These are phyloP conservation scores for Drosophila sp. DNA, from an alignment of 1,140 invertebrate species.

Conservation along the genomic window DNA sequence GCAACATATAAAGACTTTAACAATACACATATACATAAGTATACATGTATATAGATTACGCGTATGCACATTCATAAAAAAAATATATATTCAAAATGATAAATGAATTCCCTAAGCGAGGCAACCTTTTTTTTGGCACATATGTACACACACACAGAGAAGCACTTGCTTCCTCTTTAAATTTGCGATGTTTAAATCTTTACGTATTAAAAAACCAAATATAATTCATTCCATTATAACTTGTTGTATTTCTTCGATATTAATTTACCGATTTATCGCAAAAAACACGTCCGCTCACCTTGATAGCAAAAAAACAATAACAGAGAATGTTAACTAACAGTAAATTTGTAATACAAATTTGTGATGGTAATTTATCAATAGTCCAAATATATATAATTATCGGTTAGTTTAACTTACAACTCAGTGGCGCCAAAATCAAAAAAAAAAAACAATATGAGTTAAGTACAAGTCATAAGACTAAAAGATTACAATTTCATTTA, in stretches of 20 bases:
- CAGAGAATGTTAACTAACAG: not conserved
- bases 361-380: not conserved
- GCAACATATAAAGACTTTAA: not conserved
- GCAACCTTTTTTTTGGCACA: not conserved
- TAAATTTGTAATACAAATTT: not conserved
- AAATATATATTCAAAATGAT: not conserved
- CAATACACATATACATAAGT: not conserved
- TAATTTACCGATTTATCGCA: not conserved
- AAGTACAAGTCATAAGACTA: too few species aligned
- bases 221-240: not conserved
- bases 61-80: not conserved
- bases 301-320: constrained; percentile 8
- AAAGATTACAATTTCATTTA: too few species aligned
- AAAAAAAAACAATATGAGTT: too few species aligned
- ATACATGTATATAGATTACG: not conserved
- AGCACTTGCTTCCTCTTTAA: not conserved
- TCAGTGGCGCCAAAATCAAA: too few species aligned
- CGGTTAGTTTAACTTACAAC: too few species aligned
- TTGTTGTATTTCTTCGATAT: not conserved
- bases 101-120: not conserved
- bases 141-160: not conserved
- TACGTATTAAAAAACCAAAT: not conserved
- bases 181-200: not conserved
- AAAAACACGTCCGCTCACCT: constrained; percentile 8
- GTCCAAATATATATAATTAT: too few species aligned